Evolutionary conservation across 2,797 vertebrate genomes (phyloP).

Genomic region (Trematomus bernacchii): DNA sequence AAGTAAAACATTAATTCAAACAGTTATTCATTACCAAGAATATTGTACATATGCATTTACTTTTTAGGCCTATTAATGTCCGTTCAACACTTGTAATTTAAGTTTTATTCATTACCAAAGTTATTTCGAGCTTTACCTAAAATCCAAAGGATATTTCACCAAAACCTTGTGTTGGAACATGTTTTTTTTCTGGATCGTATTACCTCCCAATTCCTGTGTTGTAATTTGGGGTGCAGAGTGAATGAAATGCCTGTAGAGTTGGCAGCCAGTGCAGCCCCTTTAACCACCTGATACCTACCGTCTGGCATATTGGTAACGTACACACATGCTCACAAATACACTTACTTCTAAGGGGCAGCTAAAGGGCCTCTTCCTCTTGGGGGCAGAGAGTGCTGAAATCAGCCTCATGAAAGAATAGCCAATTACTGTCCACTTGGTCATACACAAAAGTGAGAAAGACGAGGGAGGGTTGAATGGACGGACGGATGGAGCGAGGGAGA

Average conservation of each 20-base stretch:
- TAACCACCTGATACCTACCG: slow-evolving; percentile 72
- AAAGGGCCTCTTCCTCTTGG: slow-evolving; percentile 78
- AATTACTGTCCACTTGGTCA: slow-evolving; percentile 86
- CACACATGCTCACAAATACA: slow-evolving; percentile 61
- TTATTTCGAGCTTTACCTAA: slow-evolving; percentile 14
- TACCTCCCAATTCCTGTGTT: slow-evolving; percentile 45
- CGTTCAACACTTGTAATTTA: slow-evolving; percentile 21
- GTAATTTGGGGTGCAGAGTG: slow-evolving; percentile 48
- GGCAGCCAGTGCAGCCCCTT: slow-evolving; percentile 35
- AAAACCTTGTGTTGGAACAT: slow-evolving; percentile 26
- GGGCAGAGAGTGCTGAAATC: slow-evolving; percentile 66
- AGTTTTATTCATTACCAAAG: slow-evolving; percentile 30
- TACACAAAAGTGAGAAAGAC: slow-evolving; percentile 82
- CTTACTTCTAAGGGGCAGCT: slow-evolving; percentile 71
- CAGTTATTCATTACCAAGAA: slow-evolving; percentile 27
- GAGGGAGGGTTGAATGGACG: slow-evolving; percentile 69
- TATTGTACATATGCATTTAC: slow-evolving; percentile 29
- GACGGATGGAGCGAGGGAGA: slow-evolving; percentile 67
- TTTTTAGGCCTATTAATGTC: slow-evolving; percentile 36
- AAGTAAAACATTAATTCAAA: slow-evolving; percentile 35
- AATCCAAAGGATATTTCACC: slow-evolving; percentile 27
- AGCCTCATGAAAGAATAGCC: slow-evolving; percentile 84
- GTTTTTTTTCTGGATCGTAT: slow-evolving; percentile 52
- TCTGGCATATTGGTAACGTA: slow-evolving; percentile 72
- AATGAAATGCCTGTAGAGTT: slow-evolving; percentile 67